Evolutionary conservation across 2,797 vertebrate genomes (phyloP).

Genomic region (Peromyscus melanophrys): DNA sequence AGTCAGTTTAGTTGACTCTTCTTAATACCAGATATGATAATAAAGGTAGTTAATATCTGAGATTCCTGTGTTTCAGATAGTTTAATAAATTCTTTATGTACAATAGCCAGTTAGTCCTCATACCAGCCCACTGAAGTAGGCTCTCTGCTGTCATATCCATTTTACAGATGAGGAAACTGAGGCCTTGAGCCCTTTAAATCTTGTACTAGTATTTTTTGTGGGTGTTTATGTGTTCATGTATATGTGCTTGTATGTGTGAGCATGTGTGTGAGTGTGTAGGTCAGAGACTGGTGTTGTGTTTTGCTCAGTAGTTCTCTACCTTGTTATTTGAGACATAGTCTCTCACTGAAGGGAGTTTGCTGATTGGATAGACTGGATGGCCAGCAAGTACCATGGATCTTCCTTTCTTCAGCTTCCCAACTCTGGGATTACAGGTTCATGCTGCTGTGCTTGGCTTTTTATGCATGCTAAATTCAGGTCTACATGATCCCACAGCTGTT

Average conservation of each 20-base stretch:
- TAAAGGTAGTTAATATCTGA: background rate
- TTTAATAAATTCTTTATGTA: background rate
- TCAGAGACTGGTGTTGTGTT: background rate
- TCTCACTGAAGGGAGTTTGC: background rate
- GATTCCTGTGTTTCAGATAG: background rate
- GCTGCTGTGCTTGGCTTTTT: background rate
- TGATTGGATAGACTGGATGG: background rate
- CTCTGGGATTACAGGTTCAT: background rate
- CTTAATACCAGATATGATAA: background rate
- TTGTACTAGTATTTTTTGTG: background rate
- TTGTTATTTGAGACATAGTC: background rate
- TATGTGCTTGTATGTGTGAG: background rate
- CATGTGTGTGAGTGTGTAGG: background rate
- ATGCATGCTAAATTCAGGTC: background rate
- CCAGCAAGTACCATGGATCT: background rate
- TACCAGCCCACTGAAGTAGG: background rate
- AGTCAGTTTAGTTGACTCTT: background rate
- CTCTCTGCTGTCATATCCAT: background rate
- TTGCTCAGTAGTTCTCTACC: background rate
- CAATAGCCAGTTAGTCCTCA: background rate
- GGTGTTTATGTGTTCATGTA: background rate
- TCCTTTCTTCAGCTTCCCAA: background rate
- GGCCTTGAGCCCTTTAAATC: background rate
- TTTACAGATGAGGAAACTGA: constrained; percentile 39
- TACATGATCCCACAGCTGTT: background rate